Base-by-base conservation (phyloP, 1,140 invertebrate genomes). In the Telenomus remus region DNA sequence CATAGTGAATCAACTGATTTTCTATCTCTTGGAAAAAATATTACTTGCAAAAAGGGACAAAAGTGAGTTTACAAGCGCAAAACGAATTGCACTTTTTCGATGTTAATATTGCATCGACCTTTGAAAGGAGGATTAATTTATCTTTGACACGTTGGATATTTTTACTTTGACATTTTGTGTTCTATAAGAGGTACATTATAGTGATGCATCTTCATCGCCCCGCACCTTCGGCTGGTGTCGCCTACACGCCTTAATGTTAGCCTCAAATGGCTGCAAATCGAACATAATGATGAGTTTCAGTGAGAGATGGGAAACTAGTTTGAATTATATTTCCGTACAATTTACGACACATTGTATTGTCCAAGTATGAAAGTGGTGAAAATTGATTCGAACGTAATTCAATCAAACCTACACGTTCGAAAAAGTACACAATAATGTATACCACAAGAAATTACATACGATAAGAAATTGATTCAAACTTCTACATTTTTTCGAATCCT, bases 251-350 rank as follows among this genome's bases (percentile, higher is more conserved):
- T 39, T 60, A 51, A 68, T 57, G 63, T 74, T 51, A 57, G 71
- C 68, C 14, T 74, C 33, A 50, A 68, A 68, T 51, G 71, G 61
- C 57, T 63, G 63, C 46, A 68, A 74, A 74, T 74, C 71, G 71
- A 74, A 63, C 51, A 46, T 66, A 74, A 74, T 74, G 46, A 46
- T 44, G 47, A 74, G 63, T 68, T 74, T 74, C 39, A 42, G 63
- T 46, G 43, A 35, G n/a, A 60, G 70, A 73, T 66, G 19, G 19
- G 61, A 72, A 50, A 61, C 33, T 11, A 27, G 11, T 37, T 54
- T 66, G 55, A 66, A 61, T 50, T 74, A 74, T 42, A 61, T 11
- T 15, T n/a, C 15, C 34, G 12, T n/a, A 56, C 19, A 60, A 65
- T 72, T 64, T 72, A 59, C 61, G 54, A 59, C 37, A 59, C 8